Evolutionary conservation across 2,113 vertebrate genomes (phyloP).

Genomic region (Leptobrachium leishanense): DNA sequence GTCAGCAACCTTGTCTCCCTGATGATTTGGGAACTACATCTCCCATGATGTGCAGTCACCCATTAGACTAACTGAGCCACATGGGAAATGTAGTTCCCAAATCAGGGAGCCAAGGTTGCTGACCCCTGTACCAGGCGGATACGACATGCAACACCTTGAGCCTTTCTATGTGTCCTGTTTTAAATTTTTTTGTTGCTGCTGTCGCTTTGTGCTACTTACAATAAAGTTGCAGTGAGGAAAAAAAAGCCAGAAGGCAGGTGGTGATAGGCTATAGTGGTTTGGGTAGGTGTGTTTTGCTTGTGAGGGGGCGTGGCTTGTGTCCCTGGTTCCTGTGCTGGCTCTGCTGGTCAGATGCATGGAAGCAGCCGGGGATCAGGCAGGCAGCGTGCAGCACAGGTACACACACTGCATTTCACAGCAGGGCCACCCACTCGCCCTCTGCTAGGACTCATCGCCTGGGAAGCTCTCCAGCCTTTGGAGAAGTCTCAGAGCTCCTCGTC

Average conservation of each 20-base stretch:
- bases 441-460: neutral
- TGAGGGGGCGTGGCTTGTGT: neutral
- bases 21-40: too few relatives aligned
- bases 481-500: too few relatives aligned
- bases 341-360: constrained; percentile 31
- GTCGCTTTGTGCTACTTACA: too few relatives aligned
- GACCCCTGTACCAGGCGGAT: too few relatives aligned
- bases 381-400: constrained; percentile 45
- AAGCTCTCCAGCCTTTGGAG: too few relatives aligned
- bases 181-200: neutral
- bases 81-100: too few relatives aligned
- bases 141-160: too few relatives aligned
- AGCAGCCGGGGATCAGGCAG: constrained; percentile 36
- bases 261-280: neutral
- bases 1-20: too few relatives aligned
- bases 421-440: neutral
- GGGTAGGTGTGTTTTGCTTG: neutral
- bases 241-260: neutral
- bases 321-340: neutral
- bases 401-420: constrained; percentile 6
- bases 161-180: neutral
- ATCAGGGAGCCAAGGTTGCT: too few relatives aligned
- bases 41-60: too few relatives aligned
- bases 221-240: constrained; percentile 28
- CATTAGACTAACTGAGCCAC: too few relatives aligned